Evolutionary conservation across 2,797 vertebrate genomes (phyloP).

Genomic region (Phoebastria nigripes): DNA sequence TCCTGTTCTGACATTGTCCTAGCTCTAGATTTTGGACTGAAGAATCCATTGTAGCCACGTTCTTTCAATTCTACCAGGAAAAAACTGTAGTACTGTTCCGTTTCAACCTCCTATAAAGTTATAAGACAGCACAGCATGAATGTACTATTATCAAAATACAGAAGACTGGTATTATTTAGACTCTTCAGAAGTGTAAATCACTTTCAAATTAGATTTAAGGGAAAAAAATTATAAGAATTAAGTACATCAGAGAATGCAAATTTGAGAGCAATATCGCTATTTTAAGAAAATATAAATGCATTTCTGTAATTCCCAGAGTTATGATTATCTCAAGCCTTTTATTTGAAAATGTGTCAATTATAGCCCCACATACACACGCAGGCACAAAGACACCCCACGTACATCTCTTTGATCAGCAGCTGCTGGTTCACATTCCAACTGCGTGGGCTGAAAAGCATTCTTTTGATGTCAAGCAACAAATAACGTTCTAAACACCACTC

Average conservation of each 20-base stretch:
- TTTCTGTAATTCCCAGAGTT: conserved; percentile 50
- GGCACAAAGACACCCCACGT: conserved; percentile 31
- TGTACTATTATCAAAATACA: not conserved
- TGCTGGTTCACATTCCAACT: conserved; percentile 17
- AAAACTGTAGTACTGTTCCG: conserved; percentile 95
- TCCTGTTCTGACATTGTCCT: conserved; percentile 97
- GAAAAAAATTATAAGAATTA: not conserved
- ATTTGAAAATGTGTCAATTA: conserved; percentile 48
- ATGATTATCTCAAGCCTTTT: conserved; percentile 40
- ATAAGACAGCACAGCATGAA: conserved; percentile 41
- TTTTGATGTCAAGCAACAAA: conserved; percentile 57
- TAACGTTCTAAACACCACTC: not conserved
- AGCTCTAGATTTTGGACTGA: conserved; percentile 97
- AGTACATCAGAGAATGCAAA: conserved; percentile 31
- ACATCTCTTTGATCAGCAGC: conserved; percentile 36
- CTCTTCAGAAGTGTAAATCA: conserved; percentile 43
- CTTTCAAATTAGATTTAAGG: conserved; percentile 38
- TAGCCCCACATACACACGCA: not conserved
- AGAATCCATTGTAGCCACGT: conserved; percentile 96
- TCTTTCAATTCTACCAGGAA: conserved; percentile 95
- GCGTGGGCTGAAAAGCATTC: conserved; percentile 11
- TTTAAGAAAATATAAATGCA: conserved; percentile 41
- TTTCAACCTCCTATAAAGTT: conserved; percentile 90
- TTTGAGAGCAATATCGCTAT: not conserved
- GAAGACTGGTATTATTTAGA: not conserved